phyloP scores from a whole-genome alignment of 2,797 vertebrate species.

The Sebastiscus albofasciatus region DNA sequence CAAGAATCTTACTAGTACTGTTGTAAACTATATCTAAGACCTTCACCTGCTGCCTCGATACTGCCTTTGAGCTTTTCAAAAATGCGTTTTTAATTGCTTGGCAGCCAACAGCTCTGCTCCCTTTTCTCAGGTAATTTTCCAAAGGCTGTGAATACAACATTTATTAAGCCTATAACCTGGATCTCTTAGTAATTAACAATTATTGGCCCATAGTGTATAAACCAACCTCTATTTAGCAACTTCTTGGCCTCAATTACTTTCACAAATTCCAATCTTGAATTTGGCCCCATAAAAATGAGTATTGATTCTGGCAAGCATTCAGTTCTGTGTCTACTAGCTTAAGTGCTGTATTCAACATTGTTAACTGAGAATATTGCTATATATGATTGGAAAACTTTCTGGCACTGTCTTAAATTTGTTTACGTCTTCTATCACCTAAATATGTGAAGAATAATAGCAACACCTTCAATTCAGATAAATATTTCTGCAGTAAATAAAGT shows the following conservation, averaged over 20 bases:
- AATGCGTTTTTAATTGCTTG: slow-evolving; percentile 14
- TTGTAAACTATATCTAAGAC: not conserved
- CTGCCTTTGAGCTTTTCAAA: not conserved
- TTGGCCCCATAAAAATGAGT: not conserved
- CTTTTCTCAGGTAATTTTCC: slow-evolving; percentile 9
- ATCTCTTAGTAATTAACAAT: slow-evolving; percentile 25
- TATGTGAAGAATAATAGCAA: not conserved
- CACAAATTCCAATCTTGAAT: not conserved
- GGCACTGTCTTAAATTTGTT: not conserved
- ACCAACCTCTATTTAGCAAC: not conserved
- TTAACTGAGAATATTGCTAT: not conserved
- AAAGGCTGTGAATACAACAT: slow-evolving; percentile 8
- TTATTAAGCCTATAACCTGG: slow-evolving; percentile 20
- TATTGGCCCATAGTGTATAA: slow-evolving; percentile 8
- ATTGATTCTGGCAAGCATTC: slow-evolving; percentile 2
- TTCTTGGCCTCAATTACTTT: slow-evolving; percentile 18
- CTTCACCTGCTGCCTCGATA: not conserved
- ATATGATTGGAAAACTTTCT: not conserved
- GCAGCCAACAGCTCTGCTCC: not conserved
- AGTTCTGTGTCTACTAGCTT: not conserved
- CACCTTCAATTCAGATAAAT: not conserved
- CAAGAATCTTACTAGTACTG: not conserved
- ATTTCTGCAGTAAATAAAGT: not conserved
- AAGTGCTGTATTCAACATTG: not conserved
- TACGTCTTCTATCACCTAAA: not conserved